Base-by-base conservation (phyloP, 2,113 vertebrate species). In the Brachypodius melanocephalos region DNA sequence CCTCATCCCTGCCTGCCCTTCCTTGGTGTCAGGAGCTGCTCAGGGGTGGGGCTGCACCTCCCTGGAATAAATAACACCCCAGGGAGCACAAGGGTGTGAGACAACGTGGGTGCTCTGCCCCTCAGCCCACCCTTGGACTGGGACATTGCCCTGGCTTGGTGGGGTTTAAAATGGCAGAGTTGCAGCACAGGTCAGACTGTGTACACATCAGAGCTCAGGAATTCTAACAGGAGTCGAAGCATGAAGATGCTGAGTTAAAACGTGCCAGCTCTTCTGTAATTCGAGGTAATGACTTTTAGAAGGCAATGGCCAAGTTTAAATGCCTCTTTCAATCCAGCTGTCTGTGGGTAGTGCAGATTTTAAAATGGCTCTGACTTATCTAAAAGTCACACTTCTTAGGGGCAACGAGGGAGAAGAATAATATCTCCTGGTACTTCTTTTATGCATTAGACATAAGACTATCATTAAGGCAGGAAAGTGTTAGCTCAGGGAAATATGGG, bases 1-100 rank as follows among this genome's bases (percentile, higher is more conserved):
- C 8, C 29, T 49, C 0, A 0, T 59, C 12, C 18, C 49, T 68
- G 24, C 45, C 59, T 45, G 38, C 15, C 34, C 4, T 57, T 14
- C 36, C 16, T 66, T 25, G 38, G 14, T 8, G 14, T 10, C 19
- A 17, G 52, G 32, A 62, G 51, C 57, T 71, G 66, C 51, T 38
- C 38, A 38, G 42, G 7, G 36, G 28, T 36, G 45, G 20, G 51
- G n/a, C 72, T 88, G 68, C 31, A 10, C 7, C 11, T 40, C 9
- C 28, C 61, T 26, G 16, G 24, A 28, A 14, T 14, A 55, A 78
- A n/a, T 10, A 17, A 26, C 45, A 66, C 13, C 51, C n/a, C 36
- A 14, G 29, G 14, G 45, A n/a, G 10, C 28, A 19, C 14, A 22
- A 32, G 20, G 25, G 6, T 1, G 0, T 21, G 45, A 45, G n/a